These are phyloP conservation scores for Pteronura brasiliensis DNA, from an alignment of 2,113 vertebrate species.

Conservation along the genomic window DNA sequence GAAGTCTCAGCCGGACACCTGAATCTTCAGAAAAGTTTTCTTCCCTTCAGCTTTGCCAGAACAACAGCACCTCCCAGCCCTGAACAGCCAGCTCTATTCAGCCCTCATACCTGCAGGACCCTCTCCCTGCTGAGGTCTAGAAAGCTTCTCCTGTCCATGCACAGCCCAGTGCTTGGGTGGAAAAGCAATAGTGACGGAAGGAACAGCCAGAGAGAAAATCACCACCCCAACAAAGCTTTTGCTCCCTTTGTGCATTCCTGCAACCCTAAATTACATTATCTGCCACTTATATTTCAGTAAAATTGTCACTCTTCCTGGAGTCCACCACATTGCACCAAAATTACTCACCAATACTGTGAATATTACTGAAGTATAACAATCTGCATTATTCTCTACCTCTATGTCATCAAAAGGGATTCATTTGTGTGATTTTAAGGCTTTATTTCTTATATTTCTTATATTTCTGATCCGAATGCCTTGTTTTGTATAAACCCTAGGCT, in stretches of 20 bases:
- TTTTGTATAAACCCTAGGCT: neutral
- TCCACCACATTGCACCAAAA: neutral
- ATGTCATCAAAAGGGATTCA: neutral
- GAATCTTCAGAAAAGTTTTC: neutral
- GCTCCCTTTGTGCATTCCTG: neutral
- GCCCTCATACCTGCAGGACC: neutral
- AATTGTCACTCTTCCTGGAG: neutral
- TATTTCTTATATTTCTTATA: neutral
- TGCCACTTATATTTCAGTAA: neutral
- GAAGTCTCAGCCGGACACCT: neutral
- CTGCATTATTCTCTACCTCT: neutral
- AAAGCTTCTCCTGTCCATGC: neutral
- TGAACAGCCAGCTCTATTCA: neutral
- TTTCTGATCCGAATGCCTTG: neutral
- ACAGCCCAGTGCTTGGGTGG: neutral
- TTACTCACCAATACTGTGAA: neutral
- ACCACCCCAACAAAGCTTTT: neutral
- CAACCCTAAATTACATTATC: neutral
- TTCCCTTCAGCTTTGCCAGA: neutral
- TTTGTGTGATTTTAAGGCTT: neutral
- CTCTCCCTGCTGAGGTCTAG: neutral
- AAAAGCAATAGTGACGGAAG: neutral
- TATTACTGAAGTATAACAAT: neutral
- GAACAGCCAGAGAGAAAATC: neutral
- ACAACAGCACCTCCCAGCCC: neutral